A percentile compares a stretch with the other conserved stretches of the same genome.
Conservation (phyloP, 2,797 vertebrate genomes). For the Enteromius treurensis region DNA sequence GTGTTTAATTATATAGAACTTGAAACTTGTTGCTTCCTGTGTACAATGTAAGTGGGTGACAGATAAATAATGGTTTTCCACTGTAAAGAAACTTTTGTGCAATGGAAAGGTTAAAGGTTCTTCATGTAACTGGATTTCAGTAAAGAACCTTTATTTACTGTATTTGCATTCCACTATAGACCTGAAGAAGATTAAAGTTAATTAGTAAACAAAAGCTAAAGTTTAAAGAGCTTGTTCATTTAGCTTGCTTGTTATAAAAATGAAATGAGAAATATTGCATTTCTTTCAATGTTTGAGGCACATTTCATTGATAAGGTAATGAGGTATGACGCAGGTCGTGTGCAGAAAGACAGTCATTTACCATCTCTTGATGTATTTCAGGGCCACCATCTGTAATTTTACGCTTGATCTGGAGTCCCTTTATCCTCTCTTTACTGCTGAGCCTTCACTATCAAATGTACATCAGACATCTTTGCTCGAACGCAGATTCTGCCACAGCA, state of each 20-base stretch:
- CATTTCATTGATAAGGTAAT: conserved; percentile 88
- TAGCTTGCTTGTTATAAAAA: conserved; percentile 63
- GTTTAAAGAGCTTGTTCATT: conserved; percentile 24
- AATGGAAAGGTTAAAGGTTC: not conserved
- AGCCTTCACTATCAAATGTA: conserved; percentile 76
- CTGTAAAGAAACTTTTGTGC: not conserved
- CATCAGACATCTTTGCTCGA: conserved; percentile 68
- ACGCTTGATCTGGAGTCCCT: conserved; percentile 86
- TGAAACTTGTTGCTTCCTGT: not conserved
- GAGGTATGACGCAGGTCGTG: conserved; percentile 83
- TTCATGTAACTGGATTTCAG: no score
- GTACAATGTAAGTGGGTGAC: not conserved
- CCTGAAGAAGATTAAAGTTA: conserved; percentile 12
- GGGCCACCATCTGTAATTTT: conserved; percentile 89
- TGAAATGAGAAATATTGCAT: conserved; percentile 64
- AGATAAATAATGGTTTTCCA: not conserved
- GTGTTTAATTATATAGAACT: not conserved
- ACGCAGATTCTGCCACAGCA: conserved; percentile 72
- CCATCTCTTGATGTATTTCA: conserved; percentile 83
- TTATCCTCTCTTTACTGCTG: conserved; percentile 78
- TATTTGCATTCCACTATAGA: not conserved
- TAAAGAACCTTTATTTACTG: not conserved
- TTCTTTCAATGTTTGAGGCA: conserved; percentile 77
- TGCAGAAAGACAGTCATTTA: conserved; percentile 87
- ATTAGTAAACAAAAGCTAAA: conserved; percentile 12